phyloP scores from a whole-genome alignment of 2,888 invertebrate genomes.

The Crossocerus cetratus region DNA sequence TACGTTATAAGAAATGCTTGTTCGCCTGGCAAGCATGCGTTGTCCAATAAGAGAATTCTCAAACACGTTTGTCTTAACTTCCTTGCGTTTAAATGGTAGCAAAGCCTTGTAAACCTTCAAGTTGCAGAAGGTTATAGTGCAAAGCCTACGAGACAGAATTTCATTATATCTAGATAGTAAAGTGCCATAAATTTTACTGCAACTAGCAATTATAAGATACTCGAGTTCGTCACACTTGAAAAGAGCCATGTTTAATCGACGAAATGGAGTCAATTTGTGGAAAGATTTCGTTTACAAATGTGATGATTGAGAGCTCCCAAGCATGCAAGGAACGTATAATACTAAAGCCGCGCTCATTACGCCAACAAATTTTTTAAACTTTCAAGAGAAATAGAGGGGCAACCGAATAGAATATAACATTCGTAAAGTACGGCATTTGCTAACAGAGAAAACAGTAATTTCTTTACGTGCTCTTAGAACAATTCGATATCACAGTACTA shows the following conservation, averaged over 20 bases:
- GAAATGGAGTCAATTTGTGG: not conserved
- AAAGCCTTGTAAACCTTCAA: not conserved
- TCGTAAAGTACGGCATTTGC: slow-evolving; percentile 51
- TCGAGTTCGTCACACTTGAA: not conserved
- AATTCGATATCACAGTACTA: slow-evolving; percentile 64
- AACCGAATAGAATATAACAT: slow-evolving; percentile 49
- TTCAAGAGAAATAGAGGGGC: slow-evolving; percentile 37
- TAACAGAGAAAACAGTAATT: slow-evolving; percentile 51
- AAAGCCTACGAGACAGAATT: not conserved
- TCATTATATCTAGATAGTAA: not conserved
- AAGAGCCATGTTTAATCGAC: not conserved
- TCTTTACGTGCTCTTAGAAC: slow-evolving; percentile 50
- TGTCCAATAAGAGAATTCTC: not conserved
- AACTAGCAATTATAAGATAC: not conserved
- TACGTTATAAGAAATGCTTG: not conserved
- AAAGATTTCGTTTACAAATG: not conserved
- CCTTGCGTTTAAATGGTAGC: not conserved
- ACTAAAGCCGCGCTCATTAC: slow-evolving; percentile 32
- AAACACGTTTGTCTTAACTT: not conserved
- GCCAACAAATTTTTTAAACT: slow-evolving; percentile 35
- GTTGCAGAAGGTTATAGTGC: not conserved
- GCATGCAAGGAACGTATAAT: slow-evolving; percentile 47
- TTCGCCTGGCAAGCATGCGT: no score
- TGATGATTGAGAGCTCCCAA: slow-evolving; percentile 29
- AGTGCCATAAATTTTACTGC: not conserved